Percentiles rank a stretch among this genome's conserved stretches.
phyloP scores from a whole-genome alignment of 2,113 vertebrate genomes.

The Psilopogon haemacephalus region DNA sequence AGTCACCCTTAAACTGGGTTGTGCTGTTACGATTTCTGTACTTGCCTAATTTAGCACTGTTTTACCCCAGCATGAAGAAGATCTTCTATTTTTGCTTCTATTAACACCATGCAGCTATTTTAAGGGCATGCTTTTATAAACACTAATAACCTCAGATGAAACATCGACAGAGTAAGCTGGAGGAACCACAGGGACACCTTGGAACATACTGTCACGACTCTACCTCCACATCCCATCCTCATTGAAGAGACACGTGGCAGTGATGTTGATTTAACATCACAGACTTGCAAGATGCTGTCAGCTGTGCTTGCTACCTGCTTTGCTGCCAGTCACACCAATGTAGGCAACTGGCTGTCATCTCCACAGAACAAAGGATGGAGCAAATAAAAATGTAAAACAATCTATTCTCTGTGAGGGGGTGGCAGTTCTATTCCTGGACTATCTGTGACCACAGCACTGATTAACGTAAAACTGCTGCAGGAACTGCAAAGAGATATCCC shows the following conservation, averaged over 20 bases:
- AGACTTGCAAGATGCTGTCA: conserved; percentile 27
- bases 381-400: conserved; percentile 38
- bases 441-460: not conserved
- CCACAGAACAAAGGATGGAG: conserved; percentile 11
- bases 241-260: not conserved
- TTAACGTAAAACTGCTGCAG: not conserved
- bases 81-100: conserved; percentile 1
- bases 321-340: not conserved
- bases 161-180: conserved; percentile 17
- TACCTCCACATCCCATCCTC: not conserved
- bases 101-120: conserved; percentile 42
- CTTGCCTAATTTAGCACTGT: conserved; percentile 5
- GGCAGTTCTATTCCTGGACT: conserved; percentile 31
- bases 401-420: not conserved
- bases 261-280: conserved; percentile 32
- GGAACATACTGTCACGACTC: conserved; percentile 45
- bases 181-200: not conserved
- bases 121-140: conserved; percentile 34
- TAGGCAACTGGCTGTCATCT: conserved; percentile 34
- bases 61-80: not conserved
- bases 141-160: conserved; percentile 34
- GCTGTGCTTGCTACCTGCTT: conserved; percentile 7
- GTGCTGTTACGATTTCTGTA: not conserved
- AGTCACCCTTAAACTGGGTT: conserved; percentile 16
- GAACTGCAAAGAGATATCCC: not conserved